Conservation (phyloP, 2,797 vertebrate genomes). For the Eutrigla gurnardus region DNA sequence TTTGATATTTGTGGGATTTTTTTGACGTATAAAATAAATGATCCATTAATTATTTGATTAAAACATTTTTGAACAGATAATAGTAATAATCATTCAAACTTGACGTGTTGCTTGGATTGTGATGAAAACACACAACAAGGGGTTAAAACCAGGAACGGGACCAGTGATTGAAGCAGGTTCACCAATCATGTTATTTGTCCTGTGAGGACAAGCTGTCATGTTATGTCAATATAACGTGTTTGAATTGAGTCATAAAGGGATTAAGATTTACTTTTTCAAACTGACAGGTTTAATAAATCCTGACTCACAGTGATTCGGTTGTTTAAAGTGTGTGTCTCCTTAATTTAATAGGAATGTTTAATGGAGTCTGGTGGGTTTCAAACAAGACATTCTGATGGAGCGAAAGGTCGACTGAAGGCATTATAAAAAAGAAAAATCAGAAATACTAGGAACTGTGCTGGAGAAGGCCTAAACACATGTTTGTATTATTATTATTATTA, state of each 20-base stretch:
- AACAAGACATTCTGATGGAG: background rate
- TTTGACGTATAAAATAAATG: no score
- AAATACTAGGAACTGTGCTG: background rate
- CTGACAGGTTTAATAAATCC: no score
- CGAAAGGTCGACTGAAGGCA: background rate
- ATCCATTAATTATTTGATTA: no score
- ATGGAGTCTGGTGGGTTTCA: background rate
- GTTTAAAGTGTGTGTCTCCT: background rate
- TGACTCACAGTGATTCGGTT: background rate
- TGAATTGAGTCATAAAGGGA: background rate
- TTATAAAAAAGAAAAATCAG: background rate
- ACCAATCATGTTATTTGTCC: background rate
- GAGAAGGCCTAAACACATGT: background rate
- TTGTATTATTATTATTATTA: background rate
- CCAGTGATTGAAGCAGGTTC: background rate
- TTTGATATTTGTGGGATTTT: background rate
- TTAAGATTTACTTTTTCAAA: no score
- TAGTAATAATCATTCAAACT: no score
- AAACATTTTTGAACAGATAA: no score
- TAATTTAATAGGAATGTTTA: background rate
- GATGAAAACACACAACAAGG: background rate
- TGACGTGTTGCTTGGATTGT: background rate
- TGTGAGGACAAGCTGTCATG: background rate
- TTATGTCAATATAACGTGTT: slow-evolving; percentile 11
- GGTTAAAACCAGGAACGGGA: background rate